Conservation (phyloP, 2,888 invertebrate genomes). For the Cephus pygmeus region DNA sequence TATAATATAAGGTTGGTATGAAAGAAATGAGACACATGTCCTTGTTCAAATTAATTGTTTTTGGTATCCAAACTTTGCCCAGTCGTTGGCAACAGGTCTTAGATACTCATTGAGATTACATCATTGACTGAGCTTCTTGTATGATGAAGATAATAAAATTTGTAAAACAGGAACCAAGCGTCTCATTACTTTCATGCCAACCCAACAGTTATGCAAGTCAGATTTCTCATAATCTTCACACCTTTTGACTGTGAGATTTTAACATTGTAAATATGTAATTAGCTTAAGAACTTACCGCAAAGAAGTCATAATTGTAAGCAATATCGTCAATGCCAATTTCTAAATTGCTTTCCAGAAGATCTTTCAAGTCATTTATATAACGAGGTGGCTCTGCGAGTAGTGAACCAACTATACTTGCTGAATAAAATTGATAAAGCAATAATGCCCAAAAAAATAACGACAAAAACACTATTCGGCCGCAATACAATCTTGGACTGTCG, state of each 20-base stretch:
- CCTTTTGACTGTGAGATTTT: background rate
- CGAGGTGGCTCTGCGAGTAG: constrained; percentile 54
- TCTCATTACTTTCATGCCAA: no score
- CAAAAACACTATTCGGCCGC: constrained; percentile 59
- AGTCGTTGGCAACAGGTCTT: no score
- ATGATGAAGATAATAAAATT: no score
- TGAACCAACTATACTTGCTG: constrained; percentile 60
- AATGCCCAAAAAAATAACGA: constrained; percentile 55
- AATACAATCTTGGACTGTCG: constrained; percentile 65
- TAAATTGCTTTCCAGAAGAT: constrained; percentile 54
- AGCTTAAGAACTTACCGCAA: constrained; percentile 39
- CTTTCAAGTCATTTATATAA: constrained; percentile 53
- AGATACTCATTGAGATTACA: no score
- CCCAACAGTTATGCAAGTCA: no score
- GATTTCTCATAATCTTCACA: background rate
- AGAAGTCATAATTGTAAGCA: constrained; percentile 54
- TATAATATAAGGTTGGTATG: no score
- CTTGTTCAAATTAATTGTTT: no score
- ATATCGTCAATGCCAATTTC: constrained; percentile 57
- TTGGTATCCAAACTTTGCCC: no score
- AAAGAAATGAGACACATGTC: no score
- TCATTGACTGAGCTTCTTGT: no score
- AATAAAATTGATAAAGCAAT: constrained; percentile 61
- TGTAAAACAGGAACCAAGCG: no score
- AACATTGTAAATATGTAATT: background rate